These are phyloP conservation scores for Ceratosolen solmsi DNA, from an alignment of 1,140 invertebrate genomes.

Conservation along the genomic window DNA sequence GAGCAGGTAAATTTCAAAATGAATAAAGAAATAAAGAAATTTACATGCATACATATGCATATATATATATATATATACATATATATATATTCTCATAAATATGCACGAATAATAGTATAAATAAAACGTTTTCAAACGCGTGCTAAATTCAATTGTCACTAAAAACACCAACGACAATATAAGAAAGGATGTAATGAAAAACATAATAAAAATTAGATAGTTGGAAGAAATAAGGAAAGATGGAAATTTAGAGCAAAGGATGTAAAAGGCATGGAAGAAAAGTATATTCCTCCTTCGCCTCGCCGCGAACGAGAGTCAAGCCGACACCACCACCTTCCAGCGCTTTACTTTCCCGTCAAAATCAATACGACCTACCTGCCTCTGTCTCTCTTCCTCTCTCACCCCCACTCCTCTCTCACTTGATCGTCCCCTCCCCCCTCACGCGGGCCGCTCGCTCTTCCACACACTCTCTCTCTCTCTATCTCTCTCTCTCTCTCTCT, in stretches of 20 bases:
- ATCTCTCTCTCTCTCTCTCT: too few species aligned
- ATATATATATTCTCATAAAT: too few species aligned
- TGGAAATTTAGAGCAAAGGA: neutral
- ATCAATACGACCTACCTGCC: constrained; percentile 58
- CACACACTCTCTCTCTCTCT: too few species aligned
- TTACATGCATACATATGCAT: too few species aligned
- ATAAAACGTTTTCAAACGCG: too few species aligned
- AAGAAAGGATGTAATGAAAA: neutral
- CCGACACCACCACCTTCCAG: constrained; percentile 2
- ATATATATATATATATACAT: too few species aligned
- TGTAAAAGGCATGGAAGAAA: constrained; percentile 3
- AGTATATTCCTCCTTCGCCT: neutral
- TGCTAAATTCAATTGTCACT: too few species aligned
- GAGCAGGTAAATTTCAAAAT: too few species aligned
- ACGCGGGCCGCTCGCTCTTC: too few species aligned
- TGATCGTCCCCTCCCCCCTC: neutral
- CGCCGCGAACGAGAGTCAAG: neutral
- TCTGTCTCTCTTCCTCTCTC: constrained; percentile 15
- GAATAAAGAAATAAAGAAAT: too few species aligned
- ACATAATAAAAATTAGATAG: neutral
- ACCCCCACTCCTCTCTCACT: neutral
- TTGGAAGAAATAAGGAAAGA: neutral
- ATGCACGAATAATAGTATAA: too few species aligned
- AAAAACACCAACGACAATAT: neutral
- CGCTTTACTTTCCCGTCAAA: constrained; percentile 54